Conservation (phyloP, 2,888 invertebrate species). For the Gryllus longicercus region DNA sequence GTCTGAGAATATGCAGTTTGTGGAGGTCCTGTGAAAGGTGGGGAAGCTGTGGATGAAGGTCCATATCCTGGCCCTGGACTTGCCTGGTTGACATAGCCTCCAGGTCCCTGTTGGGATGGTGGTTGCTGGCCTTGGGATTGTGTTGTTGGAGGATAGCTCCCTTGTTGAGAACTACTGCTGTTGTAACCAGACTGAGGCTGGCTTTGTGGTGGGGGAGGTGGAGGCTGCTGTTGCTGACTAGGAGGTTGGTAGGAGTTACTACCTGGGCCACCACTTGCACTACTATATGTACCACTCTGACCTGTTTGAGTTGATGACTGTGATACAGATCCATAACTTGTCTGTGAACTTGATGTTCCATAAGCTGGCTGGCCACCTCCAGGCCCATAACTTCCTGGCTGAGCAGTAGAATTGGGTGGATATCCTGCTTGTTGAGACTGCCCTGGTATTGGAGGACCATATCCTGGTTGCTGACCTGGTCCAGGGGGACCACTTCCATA, state of each 20-base stretch:
- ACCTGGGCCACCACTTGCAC: conserved; percentile 24
- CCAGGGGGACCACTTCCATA: conserved; percentile 60
- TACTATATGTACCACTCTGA: conserved; percentile 45
- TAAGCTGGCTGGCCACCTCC: conserved; percentile 36
- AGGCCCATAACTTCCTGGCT: conserved; percentile 33
- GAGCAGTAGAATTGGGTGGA: conserved; percentile 46
- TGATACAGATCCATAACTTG: conserved; percentile 56
- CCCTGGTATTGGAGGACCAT: conserved; percentile 58
- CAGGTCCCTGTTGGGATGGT: conserved; percentile 49
- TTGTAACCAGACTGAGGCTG: conserved; percentile 1
- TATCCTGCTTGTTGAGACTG: conserved; percentile 59
- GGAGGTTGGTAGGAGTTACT: conserved; percentile 23
- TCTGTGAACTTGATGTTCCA: conserved; percentile 46
- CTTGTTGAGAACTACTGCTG: conserved; percentile 19
- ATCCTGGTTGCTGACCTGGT: conserved; percentile 50
- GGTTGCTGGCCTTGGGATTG: conserved; percentile 42
- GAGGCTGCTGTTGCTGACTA: conserved; percentile 22
- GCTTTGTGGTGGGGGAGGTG: conserved; percentile 24
- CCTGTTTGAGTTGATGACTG: conserved; percentile 55
- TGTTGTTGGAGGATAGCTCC: conserved; percentile 46
- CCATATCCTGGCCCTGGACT: conserved; percentile 50
- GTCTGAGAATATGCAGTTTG: conserved; percentile 43
- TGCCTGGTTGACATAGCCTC: conserved; percentile 55
- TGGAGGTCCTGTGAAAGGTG: conserved; percentile 43
- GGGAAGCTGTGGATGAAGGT: conserved; percentile 45